Evolutionary conservation across 1,140 invertebrate species (phyloP), one percentile per base, ranked within the genome.

Genomic region (Ephestia elutella): DNA sequence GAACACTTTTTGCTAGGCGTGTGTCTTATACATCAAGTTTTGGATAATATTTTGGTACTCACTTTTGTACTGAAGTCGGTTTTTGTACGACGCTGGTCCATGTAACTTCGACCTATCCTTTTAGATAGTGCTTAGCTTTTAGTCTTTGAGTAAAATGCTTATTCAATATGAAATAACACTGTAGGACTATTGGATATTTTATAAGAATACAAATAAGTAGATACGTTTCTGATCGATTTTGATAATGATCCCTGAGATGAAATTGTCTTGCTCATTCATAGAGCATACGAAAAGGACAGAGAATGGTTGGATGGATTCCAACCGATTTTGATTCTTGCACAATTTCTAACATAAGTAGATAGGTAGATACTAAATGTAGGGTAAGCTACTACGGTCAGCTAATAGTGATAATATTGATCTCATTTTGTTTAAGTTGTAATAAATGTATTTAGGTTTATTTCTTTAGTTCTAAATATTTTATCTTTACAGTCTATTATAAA

Each of bases 11-110:
- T 53, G 50, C 17, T 53, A n/a, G 50, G 21, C 13, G 49, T 64
- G 59, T 38, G 25, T 38, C 59, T 50, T 67, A 65, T 59, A 63
- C 28, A 57, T 53, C 60, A 61, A 65, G 49, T 59, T 75, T 77
- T 73, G 74, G 73, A 81, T 79, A 75, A 71, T 83, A 83, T 86
- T 86, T 86, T 83, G 80, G 82, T 86, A 86, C 79, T 80, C 69
- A 76, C 59, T 86, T 84, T 86, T 86, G 79, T 86, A 86, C 74
- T 81, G 64, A 73, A 62, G 81, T 81, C 76, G 79, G 65, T 63
- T 69, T 73, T 72, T 70, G 56, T 65, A 67, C 69, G 80, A 81
- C 75, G 76, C 60, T 66, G 62, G 81, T 83, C 82, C 82, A 80
- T 77, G 49, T 78, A 73, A 68, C 60, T 74, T 75, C 70, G 71